Conservation (phyloP, 2,888 invertebrate genomes). For the Macaria notata region DNA sequence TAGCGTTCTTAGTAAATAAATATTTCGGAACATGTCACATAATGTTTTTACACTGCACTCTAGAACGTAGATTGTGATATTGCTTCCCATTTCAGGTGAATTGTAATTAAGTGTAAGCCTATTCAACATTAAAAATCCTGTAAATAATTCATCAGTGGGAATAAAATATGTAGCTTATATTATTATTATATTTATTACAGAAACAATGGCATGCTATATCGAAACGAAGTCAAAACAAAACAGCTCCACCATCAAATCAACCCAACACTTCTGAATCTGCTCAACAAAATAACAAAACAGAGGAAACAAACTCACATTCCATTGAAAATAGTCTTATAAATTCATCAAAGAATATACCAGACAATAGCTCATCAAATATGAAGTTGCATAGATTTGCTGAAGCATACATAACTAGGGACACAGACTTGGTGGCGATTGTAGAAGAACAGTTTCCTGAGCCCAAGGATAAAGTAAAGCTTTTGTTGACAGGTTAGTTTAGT, state of each 20-base stretch:
- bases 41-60: too few relatives aligned
- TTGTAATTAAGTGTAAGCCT: too few relatives aligned
- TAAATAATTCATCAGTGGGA: too few relatives aligned
- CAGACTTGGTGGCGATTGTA: conserved; percentile 78
- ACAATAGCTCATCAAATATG: background rate
- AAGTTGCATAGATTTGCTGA: conserved; percentile 84
- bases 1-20: too few relatives aligned
- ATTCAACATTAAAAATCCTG: too few relatives aligned
- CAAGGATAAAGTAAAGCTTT: conserved; percentile 50
- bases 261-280: conserved; percentile 16
- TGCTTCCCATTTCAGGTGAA: too few relatives aligned
- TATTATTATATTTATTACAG: conserved; percentile 45
- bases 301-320: background rate
- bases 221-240: conserved; percentile 56
- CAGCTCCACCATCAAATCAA: conserved; percentile 2
- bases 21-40: too few relatives aligned
- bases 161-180: too few relatives aligned
- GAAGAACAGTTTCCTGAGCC: conserved; percentile 73
- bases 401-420: conserved; percentile 82
- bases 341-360: background rate
- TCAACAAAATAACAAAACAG: background rate
- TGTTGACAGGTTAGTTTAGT: conserved; percentile 74
- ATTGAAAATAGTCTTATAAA: background rate
- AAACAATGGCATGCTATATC: conserved; percentile 83
- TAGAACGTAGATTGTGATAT: too few relatives aligned